phyloP scores from a whole-genome alignment of 2,888 invertebrate genomes.

The Gastrophysa polygoni region DNA sequence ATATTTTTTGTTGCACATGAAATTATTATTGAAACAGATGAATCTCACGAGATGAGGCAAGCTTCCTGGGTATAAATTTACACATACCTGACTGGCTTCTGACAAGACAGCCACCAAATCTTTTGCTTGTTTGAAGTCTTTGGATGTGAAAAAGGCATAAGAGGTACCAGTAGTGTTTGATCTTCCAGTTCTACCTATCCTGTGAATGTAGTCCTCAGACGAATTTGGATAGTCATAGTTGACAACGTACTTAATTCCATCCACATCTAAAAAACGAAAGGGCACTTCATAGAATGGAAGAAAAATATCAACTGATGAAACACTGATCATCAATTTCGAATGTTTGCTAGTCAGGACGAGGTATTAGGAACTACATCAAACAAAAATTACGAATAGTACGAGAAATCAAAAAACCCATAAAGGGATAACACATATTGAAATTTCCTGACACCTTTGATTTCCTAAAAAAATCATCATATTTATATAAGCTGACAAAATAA shows the following conservation, averaged over 20 bases:
- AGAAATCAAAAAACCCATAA: background rate
- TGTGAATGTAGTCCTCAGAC: slow-evolving; percentile 94
- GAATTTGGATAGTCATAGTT: slow-evolving; percentile 96
- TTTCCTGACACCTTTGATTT: too few species aligned
- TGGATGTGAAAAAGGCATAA: slow-evolving; percentile 92
- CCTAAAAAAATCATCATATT: too few species aligned
- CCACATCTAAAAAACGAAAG: slow-evolving; percentile 74
- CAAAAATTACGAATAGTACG: too few species aligned
- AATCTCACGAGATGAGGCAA: too few species aligned
- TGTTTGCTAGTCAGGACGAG: too few species aligned
- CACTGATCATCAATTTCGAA: too few species aligned
- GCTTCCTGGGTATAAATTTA: too few species aligned
- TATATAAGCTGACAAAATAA: too few species aligned
- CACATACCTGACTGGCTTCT: slow-evolving; percentile 86
- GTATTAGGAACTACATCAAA: too few species aligned
- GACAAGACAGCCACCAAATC: slow-evolving; percentile 86
- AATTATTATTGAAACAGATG: too few species aligned
- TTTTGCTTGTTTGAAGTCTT: slow-evolving; percentile 85
- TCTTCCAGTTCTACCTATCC: slow-evolving; percentile 92
- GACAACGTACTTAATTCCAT: slow-evolving; percentile 94
- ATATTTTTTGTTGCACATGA: too few species aligned
- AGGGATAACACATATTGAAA: too few species aligned
- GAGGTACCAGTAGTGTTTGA: slow-evolving; percentile 88
- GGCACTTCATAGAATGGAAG: background rate
- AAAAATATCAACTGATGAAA: background rate